phyloP scores from a whole-genome alignment of 2,113 vertebrate genomes.

The Clarias magur region DNA sequence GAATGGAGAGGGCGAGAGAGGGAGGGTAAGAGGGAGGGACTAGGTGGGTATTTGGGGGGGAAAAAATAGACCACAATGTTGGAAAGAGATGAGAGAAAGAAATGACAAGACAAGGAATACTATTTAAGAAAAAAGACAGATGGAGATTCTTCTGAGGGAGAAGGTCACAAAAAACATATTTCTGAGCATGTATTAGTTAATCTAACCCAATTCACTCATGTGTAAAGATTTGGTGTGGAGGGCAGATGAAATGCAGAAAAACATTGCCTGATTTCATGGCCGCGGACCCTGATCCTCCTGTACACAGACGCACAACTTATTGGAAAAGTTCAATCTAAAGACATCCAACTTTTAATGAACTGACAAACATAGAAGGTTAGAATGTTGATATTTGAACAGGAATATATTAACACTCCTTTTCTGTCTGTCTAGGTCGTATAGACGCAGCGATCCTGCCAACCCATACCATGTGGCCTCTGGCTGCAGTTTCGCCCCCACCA shows the following conservation, averaged over 20 bases:
- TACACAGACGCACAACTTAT: not conserved
- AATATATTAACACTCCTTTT: slow-evolving; percentile 3
- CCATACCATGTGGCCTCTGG: slow-evolving; percentile 83
- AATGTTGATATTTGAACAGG: not conserved
- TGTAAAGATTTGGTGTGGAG: slow-evolving; percentile 26
- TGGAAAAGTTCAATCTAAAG: not conserved
- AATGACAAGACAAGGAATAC: slow-evolving; percentile 37
- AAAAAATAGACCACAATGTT: slow-evolving; percentile 33
- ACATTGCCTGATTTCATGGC: slow-evolving; percentile 45
- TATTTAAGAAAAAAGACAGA: slow-evolving; percentile 59
- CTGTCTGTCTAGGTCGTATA: slow-evolving; percentile 80
- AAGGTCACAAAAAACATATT: slow-evolving; percentile 49
- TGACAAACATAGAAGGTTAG: not conserved
- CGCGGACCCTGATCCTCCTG: not conserved
- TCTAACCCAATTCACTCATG: slow-evolving; percentile 53
- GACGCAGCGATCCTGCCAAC: slow-evolving; percentile 79
- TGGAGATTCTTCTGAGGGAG: slow-evolving; percentile 46
- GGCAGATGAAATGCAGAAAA: slow-evolving; percentile 47
- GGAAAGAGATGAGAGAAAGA: slow-evolving; percentile 40
- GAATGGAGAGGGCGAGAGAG: slow-evolving; percentile 42
- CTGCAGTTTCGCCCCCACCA: slow-evolving; percentile 84
- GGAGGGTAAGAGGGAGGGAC: slow-evolving; percentile 34
- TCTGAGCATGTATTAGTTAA: slow-evolving; percentile 62
- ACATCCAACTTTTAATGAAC: not conserved
- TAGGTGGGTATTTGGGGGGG: slow-evolving; percentile 45